Conservation (phyloP, 2,113 vertebrate species). For the Cnemophilus loriae region DNA sequence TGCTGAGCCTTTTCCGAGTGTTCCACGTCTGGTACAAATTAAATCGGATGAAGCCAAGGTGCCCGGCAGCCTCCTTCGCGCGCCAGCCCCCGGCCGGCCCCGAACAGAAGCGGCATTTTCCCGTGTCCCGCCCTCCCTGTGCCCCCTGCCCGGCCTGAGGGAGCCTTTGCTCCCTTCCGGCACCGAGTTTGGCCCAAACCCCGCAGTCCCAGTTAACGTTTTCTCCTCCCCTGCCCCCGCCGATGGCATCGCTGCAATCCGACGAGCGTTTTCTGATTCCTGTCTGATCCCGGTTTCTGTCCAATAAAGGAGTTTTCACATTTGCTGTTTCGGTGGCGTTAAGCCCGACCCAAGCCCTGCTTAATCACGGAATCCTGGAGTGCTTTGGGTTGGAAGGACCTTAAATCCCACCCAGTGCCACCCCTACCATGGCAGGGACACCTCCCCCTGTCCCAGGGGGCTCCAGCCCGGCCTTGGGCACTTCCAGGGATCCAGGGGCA, state of each 20-base stretch:
- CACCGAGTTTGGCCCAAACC: not conserved
- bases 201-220: not conserved
- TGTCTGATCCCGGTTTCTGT: not conserved
- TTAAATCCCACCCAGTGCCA: not conserved
- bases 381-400: not conserved
- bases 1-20: slow-evolving; percentile 55
- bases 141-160: not conserved
- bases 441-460: accelerated
- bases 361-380: not conserved
- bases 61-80: not conserved
- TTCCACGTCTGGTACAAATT: slow-evolving; percentile 62
- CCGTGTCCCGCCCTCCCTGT: not conserved
- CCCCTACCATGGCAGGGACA: no score
- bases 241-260: accelerated
- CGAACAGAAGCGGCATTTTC: not conserved
- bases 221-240: not conserved
- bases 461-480: not conserved
- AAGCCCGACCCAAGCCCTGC: not conserved
- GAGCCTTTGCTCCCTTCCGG: not conserved
- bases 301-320: slow-evolving; percentile 8
- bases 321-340: not conserved
- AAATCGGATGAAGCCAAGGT: slow-evolving; percentile 39
- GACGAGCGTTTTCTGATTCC: not conserved
- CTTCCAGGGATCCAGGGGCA: not conserved
- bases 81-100: not conserved